Percentiles rank a stretch among this genome's conserved stretches.
Conservation (phyloP, 2,113 vertebrate species). For the Nesogale talazaci region DNA sequence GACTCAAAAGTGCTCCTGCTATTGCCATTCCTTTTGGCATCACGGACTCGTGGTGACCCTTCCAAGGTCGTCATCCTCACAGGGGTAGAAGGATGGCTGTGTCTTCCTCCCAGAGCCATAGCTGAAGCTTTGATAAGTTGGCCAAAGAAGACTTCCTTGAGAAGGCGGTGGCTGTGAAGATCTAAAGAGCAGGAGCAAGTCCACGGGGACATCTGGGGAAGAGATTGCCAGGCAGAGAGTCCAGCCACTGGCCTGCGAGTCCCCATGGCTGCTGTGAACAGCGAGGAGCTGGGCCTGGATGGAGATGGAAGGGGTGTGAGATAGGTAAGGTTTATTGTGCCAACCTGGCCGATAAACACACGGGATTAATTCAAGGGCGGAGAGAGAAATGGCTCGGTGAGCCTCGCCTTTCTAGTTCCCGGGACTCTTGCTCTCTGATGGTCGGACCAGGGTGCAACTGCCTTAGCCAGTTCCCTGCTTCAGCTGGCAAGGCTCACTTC, state of each 20-base stretch:
- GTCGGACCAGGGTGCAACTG: too few species aligned
- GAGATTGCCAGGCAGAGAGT: background rate
- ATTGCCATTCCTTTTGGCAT: background rate
- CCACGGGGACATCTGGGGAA: background rate
- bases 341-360: too few species aligned
- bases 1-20: background rate
- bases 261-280: accelerated
- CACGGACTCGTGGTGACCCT: background rate
- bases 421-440: too few species aligned
- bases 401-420: too few species aligned
- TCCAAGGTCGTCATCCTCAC: background rate
- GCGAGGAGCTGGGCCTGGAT: background rate
- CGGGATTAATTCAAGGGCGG: too few species aligned
- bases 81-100: background rate
- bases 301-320: background rate
- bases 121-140: background rate
- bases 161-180: background rate
- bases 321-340: background rate
- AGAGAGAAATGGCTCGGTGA: too few species aligned
- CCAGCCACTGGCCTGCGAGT: background rate
- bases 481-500: too few species aligned
- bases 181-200: background rate
- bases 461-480: too few species aligned
- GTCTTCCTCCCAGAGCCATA: background rate
- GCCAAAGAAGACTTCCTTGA: background rate